Evolutionary conservation across 2,113 vertebrate species (phyloP), one percentile per base, ranked within the genome.

Genomic region (Sylvilagus bachmani): DNA sequence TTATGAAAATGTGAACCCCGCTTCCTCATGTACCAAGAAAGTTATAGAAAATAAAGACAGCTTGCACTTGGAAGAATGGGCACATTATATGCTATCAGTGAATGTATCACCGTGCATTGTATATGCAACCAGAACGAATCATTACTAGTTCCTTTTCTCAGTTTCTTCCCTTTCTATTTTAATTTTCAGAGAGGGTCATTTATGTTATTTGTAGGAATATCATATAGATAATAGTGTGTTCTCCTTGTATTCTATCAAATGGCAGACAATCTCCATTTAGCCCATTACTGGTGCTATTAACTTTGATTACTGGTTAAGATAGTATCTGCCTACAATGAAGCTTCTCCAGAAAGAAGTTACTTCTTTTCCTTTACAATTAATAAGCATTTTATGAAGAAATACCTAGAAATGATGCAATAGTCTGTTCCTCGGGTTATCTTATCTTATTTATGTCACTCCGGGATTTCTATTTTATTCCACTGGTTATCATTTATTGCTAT

Each of bases 361-460:
- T 51, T 83, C 88, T 81, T 69, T 91, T 58, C 31, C 55, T 84
- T 71, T 95, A 62, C 16, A 75, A 51, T 71, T 69, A 83, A 44
- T 53, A 90, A 33, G 12, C 49, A 58, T 80, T 83, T 83, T 90
- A 49, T 55, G 82, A 8, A 81, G 10, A 51, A 44, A 61, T 86
- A 36, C 11, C 27, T 29, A 73, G 27, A 69, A n/a, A 44, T 3
- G 51, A 71, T 33, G 10, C 70, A 74, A 69, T 87, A 62, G 33
- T 67, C 38, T 70, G 29, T 49, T 70, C 38, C 38, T 93, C 4
- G 2, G 62, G 61, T 92, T 82, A 58, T 33, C 44, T 33, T 74
- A 38, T 44, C 11, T 64, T 44, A 53, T 49, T 70, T 62, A 33
- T 64, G 67, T 33, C 21, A 62, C 44, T 89, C 29, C 3, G 12